Conservation (phyloP, 2,113 vertebrate species). For the Antennarius striatus region DNA sequence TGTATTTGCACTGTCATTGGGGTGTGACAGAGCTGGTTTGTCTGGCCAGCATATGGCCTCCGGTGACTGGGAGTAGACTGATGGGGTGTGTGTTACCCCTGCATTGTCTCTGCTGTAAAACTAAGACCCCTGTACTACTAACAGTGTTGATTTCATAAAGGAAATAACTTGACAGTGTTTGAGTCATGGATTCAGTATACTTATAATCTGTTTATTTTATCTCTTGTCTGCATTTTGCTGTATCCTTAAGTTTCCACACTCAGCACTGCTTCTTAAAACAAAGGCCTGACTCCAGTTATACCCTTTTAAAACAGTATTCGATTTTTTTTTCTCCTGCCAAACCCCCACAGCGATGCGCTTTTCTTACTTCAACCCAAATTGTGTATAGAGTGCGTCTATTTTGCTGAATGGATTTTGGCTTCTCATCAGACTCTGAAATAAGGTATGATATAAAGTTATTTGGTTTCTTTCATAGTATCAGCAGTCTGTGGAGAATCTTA, state of each 20-base stretch:
- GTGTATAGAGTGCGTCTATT: conserved; percentile 54
- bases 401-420: conserved; percentile 75
- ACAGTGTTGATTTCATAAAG: conserved; percentile 20
- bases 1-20: conserved; percentile 55
- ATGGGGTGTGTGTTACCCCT: conserved; percentile 48
- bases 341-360: conserved; percentile 59
- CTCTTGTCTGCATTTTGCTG: conserved; percentile 17
- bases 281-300: conserved; percentile 43
- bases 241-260: conserved; percentile 35
- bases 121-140: conserved; percentile 4
- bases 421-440: conserved; percentile 66
- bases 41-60: conserved; percentile 74
- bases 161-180: neutral
- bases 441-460: conserved; percentile 78
- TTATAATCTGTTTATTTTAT: conserved; percentile 16
- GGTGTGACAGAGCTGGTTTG: conserved; percentile 60
- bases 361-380: conserved; percentile 49
- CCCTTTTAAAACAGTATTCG: conserved; percentile 57
- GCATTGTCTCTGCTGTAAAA: conserved; percentile 51
- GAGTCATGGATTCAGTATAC: conserved; percentile 6
- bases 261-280: conserved; percentile 30
- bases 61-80: conserved; percentile 46
- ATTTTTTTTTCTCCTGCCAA: conserved; percentile 42
- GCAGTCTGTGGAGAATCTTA: conserved; percentile 78
- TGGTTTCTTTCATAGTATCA: conserved; percentile 80